A percentile compares a stretch with the other conserved stretches of the same genome.
These are phyloP conservation scores for Tipula unca DNA, from an alignment of 2,888 invertebrate genomes.

Conservation along the genomic window DNA sequence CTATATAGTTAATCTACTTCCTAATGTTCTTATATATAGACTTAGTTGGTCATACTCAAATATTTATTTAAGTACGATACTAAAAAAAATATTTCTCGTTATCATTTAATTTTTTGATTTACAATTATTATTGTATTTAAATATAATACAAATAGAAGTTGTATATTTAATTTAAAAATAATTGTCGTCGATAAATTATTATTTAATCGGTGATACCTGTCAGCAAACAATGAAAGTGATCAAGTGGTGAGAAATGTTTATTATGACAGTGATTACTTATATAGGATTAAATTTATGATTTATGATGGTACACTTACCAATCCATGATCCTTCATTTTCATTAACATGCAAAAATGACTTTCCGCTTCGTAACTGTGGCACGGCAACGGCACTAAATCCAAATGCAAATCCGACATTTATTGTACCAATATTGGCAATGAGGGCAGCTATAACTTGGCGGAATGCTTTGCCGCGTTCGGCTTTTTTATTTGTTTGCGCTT, in stretches of 20 bases:
- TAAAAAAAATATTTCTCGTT: neutral
- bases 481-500: constrained; percentile 29
- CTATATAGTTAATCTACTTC: neutral
- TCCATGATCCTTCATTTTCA: constrained; percentile 55
- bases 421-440: constrained; percentile 57
- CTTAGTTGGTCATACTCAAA: neutral
- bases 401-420: constrained; percentile 63
- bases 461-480: constrained; percentile 44
- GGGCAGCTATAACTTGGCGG: constrained; percentile 51
- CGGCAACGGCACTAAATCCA: constrained; percentile 57
- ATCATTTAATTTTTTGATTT: neutral
- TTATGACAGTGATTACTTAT: neutral
- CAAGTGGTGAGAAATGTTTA: neutral
- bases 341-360: constrained; percentile 47
- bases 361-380: constrained; percentile 49
- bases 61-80: neutral
- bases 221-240: neutral
- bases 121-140: neutral
- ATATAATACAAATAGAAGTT: no score
- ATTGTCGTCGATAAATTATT: neutral
- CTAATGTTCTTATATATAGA: neutral
- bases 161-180: neutral
- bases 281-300: neutral
- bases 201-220: no score
- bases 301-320: constrained; percentile 45